Evolutionary conservation across 1,140 invertebrate species (phyloP).

Genomic region (Tribolium madens): DNA sequence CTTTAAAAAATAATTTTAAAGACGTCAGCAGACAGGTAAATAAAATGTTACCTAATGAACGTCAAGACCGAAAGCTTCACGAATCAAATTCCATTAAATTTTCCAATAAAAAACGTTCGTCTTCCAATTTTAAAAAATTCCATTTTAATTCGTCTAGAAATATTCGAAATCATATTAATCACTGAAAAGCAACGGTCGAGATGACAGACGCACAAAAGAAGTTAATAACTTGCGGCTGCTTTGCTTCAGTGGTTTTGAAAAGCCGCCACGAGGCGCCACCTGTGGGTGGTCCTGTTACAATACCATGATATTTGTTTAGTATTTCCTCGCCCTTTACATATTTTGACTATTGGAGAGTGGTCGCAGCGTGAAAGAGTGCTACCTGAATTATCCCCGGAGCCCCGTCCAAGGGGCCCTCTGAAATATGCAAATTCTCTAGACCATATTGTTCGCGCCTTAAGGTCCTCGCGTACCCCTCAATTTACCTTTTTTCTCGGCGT

Average conservation of each 20-base stretch:
- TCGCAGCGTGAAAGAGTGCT: background rate
- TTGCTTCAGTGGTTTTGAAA: slow-evolving; percentile 43
- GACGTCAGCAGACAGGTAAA: background rate
- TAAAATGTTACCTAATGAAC: background rate
- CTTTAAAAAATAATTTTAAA: background rate
- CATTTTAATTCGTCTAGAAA: slow-evolving; percentile 36
- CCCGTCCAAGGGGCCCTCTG: no score
- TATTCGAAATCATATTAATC: slow-evolving; percentile 42
- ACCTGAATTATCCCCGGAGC: background rate
- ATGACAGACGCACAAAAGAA: slow-evolving; percentile 47
- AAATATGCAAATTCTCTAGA: slow-evolving; percentile 45
- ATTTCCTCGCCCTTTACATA: background rate
- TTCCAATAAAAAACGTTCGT: slow-evolving; percentile 18
- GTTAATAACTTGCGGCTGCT: slow-evolving; percentile 44
- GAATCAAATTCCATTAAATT: slow-evolving; percentile 31
- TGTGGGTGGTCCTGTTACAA: slow-evolving; percentile 39
- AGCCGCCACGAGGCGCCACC: slow-evolving; percentile 45
- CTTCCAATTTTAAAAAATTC: slow-evolving; percentile 40
- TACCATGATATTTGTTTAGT: slow-evolving; percentile 31
- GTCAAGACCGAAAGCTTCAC: background rate
- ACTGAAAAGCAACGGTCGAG: slow-evolving; percentile 39
- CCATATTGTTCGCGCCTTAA: slow-evolving; percentile 28
- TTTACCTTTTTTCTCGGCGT: slow-evolving; percentile 20
- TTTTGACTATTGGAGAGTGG: slow-evolving; percentile 13
- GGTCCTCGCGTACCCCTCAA: slow-evolving; percentile 44